A percentile compares a stretch with the other conserved stretches of the same genome.
These are phyloP conservation scores for Bombus turneri DNA, from an alignment of 1,140 invertebrate species.

Conservation along the genomic window DNA sequence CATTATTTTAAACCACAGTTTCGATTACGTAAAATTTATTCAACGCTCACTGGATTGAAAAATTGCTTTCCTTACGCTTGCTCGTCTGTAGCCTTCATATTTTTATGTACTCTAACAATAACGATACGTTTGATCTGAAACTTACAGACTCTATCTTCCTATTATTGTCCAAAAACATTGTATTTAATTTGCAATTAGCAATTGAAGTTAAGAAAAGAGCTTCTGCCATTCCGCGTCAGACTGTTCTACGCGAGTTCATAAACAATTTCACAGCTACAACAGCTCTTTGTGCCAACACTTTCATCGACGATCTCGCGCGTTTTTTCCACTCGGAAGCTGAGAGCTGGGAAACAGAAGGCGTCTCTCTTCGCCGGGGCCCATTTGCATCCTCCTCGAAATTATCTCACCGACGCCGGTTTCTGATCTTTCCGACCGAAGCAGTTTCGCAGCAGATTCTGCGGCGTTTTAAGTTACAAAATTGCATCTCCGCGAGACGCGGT, in stretches of 20 bases:
- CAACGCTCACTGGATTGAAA: no score
- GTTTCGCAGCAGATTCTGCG: not conserved
- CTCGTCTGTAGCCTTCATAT: no score
- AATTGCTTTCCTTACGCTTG: no score
- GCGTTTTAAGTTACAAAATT: slow-evolving; percentile 35
- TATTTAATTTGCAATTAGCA: no score
- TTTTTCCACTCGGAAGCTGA: not conserved
- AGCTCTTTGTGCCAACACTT: slow-evolving; percentile 15
- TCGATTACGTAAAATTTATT: no score
- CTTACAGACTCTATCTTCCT: no score
- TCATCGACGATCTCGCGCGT: not conserved
- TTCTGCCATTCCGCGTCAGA: no score
- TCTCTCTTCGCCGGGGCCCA: slow-evolving; percentile 33
- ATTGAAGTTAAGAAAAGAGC: no score
- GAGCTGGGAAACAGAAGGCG: slow-evolving; percentile 2
- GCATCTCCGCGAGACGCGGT: not conserved
- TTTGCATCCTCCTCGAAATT: slow-evolving; percentile 57
- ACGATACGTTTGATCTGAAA: no score
- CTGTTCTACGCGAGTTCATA: not conserved
- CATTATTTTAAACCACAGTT: no score
- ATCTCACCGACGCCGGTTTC: slow-evolving; percentile 40
- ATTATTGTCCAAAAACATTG: no score
- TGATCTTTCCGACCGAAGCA: slow-evolving; percentile 23
- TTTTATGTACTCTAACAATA: no score
- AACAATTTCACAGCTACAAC: slow-evolving; percentile 16